These are phyloP conservation scores for Ginglymostoma cirratum DNA, from an alignment of 2,113 vertebrate species.

Conservation along the genomic window DNA sequence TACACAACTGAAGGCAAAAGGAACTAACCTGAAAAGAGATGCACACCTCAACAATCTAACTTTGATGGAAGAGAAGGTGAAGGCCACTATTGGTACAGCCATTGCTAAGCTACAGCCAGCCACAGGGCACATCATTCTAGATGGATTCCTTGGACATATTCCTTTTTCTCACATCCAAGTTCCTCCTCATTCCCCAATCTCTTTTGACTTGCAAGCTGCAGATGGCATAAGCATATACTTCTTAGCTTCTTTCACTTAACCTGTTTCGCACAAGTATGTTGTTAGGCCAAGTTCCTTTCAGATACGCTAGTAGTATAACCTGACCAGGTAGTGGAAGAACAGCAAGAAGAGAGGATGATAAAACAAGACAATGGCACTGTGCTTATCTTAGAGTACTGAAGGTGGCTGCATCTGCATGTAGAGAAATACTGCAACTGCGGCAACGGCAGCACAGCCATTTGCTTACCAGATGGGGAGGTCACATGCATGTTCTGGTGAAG, in stretches of 20 bases:
- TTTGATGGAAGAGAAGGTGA: neutral
- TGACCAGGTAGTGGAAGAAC: neutral
- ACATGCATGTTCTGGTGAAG: too few species aligned
- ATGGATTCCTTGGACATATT: neutral
- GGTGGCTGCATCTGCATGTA: too few species aligned
- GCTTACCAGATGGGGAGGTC: too few species aligned
- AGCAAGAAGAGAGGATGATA: neutral
- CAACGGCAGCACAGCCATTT: too few species aligned
- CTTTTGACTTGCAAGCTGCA: neutral
- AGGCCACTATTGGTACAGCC: neutral
- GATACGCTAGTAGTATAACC: neutral
- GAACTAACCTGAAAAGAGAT: neutral
- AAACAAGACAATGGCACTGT: neutral
- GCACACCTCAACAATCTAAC: neutral
- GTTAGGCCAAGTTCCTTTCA: neutral
- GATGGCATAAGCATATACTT: neutral
- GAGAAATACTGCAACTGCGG: too few species aligned
- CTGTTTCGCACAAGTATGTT: neutral
- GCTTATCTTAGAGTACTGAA: too few species aligned
- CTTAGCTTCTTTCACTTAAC: neutral
- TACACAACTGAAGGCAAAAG: neutral
- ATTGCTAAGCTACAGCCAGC: neutral
- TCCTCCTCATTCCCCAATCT: neutral
- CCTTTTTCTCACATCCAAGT: neutral
- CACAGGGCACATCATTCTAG: neutral